These are phyloP conservation scores for Coelopa pilipes DNA, from an alignment of 2,888 invertebrate genomes.

Conservation along the genomic window DNA sequence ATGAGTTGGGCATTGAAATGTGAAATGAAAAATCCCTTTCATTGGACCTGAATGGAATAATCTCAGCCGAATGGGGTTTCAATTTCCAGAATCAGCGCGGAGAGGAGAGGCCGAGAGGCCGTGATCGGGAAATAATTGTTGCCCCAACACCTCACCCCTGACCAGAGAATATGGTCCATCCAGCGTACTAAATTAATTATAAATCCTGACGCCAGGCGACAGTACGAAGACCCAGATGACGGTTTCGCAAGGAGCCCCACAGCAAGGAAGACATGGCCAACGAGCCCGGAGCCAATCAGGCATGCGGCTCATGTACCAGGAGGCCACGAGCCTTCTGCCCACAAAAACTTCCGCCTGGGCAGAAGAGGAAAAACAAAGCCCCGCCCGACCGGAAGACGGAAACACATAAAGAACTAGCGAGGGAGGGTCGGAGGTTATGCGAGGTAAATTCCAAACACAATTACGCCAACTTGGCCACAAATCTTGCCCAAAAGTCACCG, in stretches of 20 bases:
- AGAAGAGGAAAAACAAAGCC: neutral
- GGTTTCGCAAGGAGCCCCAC: neutral
- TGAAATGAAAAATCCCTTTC: too few species aligned
- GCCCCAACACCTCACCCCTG: neutral
- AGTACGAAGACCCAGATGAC: neutral
- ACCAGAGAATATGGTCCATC: neutral
- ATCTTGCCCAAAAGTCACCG: constrained; percentile 7
- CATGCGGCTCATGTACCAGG: neutral
- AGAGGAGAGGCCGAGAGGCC: too few species aligned
- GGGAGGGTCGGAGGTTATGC: neutral
- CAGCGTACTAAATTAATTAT: constrained; percentile 4
- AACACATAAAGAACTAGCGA: neutral
- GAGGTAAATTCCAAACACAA: neutral
- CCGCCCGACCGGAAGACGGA: neutral
- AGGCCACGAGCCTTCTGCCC: neutral
- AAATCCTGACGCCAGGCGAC: neutral
- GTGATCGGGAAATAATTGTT: too few species aligned
- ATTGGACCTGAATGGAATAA: too few species aligned
- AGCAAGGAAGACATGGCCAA: too few species aligned
- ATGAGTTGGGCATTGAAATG: too few species aligned
- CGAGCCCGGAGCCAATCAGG: neutral
- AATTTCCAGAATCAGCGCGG: too few species aligned
- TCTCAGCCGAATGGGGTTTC: too few species aligned
- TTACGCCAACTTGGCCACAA: constrained; percentile 6
- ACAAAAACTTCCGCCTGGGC: neutral